Evolutionary conservation across 2,113 vertebrate species (phyloP).

Genomic region (Xenopus borealis): DNA sequence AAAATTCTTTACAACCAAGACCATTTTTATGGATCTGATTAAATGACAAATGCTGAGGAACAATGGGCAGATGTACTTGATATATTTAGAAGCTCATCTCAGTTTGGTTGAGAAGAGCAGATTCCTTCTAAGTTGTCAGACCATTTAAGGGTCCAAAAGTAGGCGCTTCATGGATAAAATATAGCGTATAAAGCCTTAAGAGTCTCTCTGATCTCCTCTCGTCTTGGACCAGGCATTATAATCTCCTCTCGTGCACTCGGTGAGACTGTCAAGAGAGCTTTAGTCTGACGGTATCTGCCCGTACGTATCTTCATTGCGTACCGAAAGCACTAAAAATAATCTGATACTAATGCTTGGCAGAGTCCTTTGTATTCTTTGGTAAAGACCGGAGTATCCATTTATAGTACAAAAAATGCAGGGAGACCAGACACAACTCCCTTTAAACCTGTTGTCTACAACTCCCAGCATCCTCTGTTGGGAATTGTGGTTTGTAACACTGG

Average conservation of each 20-base stretch:
- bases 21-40: too few species aligned
- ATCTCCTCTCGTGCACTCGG: background rate
- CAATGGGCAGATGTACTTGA: too few species aligned
- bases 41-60: too few species aligned
- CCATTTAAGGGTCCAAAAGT: constrained; percentile 26
- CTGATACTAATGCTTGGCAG: background rate
- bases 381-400: too few species aligned
- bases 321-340: constrained; percentile 22
- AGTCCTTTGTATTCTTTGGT: too few species aligned
- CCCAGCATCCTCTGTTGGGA: too few species aligned
- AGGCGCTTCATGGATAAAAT: background rate
- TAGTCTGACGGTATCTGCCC: background rate
- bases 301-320: background rate
- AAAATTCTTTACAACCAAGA: too few species aligned
- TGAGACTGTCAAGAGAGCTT: constrained; percentile 14
- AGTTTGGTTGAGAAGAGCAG: background rate
- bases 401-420: too few species aligned
- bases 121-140: constrained; percentile 3
- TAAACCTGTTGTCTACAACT: too few species aligned
- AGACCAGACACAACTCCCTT: too few species aligned
- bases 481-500: too few species aligned
- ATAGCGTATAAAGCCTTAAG: background rate
- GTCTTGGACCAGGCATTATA: background rate
- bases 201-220: background rate
- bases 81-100: too few species aligned